A percentile compares a stretch with the other conserved stretches of the same genome.
Conservation (phyloP, 1,140 invertebrate genomes). For the Diachasmimorpha longicaudata region DNA sequence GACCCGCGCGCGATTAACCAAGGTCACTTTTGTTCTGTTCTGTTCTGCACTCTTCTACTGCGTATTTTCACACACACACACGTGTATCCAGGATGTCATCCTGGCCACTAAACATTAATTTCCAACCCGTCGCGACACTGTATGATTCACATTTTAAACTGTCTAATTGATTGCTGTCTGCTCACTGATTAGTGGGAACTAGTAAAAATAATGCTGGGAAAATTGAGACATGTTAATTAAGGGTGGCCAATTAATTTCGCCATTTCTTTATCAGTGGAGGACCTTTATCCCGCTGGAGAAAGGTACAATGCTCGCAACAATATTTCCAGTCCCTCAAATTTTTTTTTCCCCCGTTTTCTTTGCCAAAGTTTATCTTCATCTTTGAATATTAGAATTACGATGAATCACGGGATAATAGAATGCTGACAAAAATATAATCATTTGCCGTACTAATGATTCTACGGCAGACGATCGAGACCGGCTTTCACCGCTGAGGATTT, state of each 20-base stretch:
- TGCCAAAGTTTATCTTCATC: too few relatives aligned
- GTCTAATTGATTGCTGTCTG: too few relatives aligned
- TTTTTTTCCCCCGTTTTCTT: too few relatives aligned
- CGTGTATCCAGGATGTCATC: not conserved
- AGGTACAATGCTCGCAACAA: too few relatives aligned
- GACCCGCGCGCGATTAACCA: slow-evolving; percentile 22
- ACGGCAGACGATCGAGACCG: slow-evolving; percentile 17
- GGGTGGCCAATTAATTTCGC: too few relatives aligned
- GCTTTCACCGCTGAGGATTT: slow-evolving; percentile 46
- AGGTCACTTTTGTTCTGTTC: slow-evolving; percentile 40
- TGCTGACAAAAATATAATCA: not conserved
- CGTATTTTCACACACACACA: not conserved
- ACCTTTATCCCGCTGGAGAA: too few relatives aligned
- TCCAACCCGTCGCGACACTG: not conserved
- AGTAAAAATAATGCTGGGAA: too few relatives aligned
- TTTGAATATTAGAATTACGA: too few relatives aligned
- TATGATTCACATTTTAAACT: not conserved
- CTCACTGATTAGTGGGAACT: too few relatives aligned
- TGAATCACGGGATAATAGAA: too few relatives aligned
- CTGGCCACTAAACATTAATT: not conserved
- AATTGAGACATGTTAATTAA: not conserved
- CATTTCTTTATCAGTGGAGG: too few relatives aligned
- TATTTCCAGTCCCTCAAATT: not conserved
- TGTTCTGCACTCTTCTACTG: not conserved
- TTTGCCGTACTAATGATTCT: not conserved